Evolutionary conservation across 2,797 vertebrate species (phyloP).

Genomic region (Amblyopsis hoosieri): DNA sequence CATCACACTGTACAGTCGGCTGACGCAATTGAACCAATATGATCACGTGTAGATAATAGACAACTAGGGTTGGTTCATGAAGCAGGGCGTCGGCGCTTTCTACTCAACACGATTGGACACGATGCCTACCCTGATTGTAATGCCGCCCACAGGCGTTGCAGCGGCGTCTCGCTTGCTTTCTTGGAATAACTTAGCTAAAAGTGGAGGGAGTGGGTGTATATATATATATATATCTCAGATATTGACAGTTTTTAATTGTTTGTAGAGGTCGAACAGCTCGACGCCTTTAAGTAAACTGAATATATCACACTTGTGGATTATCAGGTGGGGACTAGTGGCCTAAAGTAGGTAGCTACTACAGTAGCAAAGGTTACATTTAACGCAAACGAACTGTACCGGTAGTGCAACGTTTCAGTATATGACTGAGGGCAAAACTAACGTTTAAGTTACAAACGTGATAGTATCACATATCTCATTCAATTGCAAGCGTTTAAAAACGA

Average conservation of each 20-base stretch:
- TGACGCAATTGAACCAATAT: constrained; percentile 19
- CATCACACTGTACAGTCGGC: constrained; percentile 13
- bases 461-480: too few species aligned
- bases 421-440: too few species aligned
- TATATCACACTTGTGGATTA: background rate
- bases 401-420: too few species aligned
- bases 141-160: constrained; percentile 35
- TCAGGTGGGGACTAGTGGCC: background rate
- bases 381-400: too few species aligned
- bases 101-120: constrained; percentile 54
- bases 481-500: constrained; percentile 17
- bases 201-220: background rate
- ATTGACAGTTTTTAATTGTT: background rate
- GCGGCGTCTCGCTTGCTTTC: constrained; percentile 12
- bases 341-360: background rate
- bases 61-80: background rate
- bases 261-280: constrained; percentile 15
- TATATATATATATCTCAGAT: background rate
- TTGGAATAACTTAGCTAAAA: constrained; percentile 15
- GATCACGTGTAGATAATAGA: too few species aligned
- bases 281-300: background rate
- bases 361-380: too few species aligned
- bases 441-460: too few species aligned
- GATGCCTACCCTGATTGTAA: background rate
- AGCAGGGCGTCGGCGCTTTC: constrained; percentile 36